Evolutionary conservation across 2,113 vertebrate genomes (phyloP), one percentile per base, ranked within the genome.

Genomic region (Rhinolophus ferrumequinum): DNA sequence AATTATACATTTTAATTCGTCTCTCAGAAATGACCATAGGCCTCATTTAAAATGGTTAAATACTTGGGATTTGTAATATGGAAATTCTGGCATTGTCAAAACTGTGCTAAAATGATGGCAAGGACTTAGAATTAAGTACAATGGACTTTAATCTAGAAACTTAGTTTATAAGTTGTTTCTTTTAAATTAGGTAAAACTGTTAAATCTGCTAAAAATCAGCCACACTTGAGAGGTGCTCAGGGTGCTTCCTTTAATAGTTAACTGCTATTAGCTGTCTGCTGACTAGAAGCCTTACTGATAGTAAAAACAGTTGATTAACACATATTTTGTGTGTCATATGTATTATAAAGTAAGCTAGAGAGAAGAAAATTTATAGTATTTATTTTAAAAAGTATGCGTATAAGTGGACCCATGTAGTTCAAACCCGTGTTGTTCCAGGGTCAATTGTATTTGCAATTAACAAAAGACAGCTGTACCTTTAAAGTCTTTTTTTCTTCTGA

Each of bases 1-100:
- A 93, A 94, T 97, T 84, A 67, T 72, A 87, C 84, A 92, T 96
- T 95, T 69, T 88, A 96, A 95, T 95, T 91, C 83, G 77, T 90
- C 30, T 88, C 75, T 92, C 79, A 26, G 38, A 84, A 93, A 56
- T 58, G n/a, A 88, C n/a, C 75, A 26, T n/a, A n/a, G 79, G 38
- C 44, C 21, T 92, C 64, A n/a, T 10, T 93, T 75, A 73, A 83
- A 96, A 64, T 94, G 75, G 44, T 87, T 83, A 67, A 11, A 26
- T 73, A 62, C 69, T 90, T 87, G 60, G 75, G 21, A 77, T 95
- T 96, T 95, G 16, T 75, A 89, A 47, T 69, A 76, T 58, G 80
- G 76, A 95, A 84, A 93, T 81, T 82, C 44, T 92, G 24, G n/a
- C 54, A 66, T 73, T 94, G 66, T 84, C 35, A 92, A 82, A 64